Evolutionary conservation across 2,888 invertebrate species (phyloP), one percentile per base, ranked within the genome.

Genomic region (Gymnoscelis rufifasciata): DNA sequence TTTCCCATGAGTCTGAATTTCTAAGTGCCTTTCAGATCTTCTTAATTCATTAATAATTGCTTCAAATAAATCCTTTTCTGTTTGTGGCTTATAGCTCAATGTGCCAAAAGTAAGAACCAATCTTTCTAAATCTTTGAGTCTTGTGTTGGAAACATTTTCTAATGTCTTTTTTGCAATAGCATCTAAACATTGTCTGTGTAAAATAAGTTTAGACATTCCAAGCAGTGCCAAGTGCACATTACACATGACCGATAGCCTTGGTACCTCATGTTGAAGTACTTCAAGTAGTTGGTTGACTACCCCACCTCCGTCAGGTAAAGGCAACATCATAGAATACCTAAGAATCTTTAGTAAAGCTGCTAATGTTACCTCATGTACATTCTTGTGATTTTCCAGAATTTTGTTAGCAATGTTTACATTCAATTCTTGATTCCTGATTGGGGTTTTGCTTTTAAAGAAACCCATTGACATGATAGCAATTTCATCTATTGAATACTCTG

Each of bases 41-140:
- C 89, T 83, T 19, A 95, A 59, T 47, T 91, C 88, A 26, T 84
- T 75, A 7, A 82, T 52, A 1, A 83, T 66, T 52, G 82, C 83
- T 7, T 81, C 65, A 47, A 80, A 71, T 38, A 87, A 78, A 44
- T 69, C 68, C 35, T 69, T 62, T 51, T 68, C 56, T n/a, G 83
- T 88, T 39, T 83, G 58, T 8, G 91, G 91, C 47, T 77, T 72
- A 43, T 86, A 89, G 68, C 92, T 90, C 55, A 92, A 93, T 64
- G 91, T 88, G 1, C 90, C 90, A 63, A 91, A 89, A 0, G 89
- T 88, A 50, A 93, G 84, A 2, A 91, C 74, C 6, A 94, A 74
- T 58, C 94, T 89, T 74, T 95, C 95, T 23, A 95, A 78, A 66
- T 95, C 95, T 76, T 95, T 95, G 0, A 94, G 37, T 51, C 94